These are phyloP conservation scores for Eumerus sabulonum DNA, from an alignment of 2,888 invertebrate genomes.

Conservation along the genomic window DNA sequence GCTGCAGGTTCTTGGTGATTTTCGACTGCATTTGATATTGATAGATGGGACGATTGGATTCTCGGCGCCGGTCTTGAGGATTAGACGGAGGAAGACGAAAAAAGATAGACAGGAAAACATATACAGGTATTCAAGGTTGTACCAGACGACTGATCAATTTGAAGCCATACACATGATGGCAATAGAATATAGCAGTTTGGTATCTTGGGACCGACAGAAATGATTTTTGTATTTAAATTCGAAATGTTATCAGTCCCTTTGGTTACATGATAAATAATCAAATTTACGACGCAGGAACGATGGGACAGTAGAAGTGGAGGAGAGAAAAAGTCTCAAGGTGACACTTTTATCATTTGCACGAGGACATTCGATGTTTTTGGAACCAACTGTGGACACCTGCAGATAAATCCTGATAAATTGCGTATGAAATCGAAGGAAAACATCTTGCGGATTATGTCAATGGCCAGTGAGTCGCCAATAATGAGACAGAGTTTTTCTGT, in stretches of 20 bases:
- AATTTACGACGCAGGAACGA: slow-evolving; percentile 35
- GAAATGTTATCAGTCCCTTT: slow-evolving; percentile 48
- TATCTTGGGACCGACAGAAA: slow-evolving; percentile 24
- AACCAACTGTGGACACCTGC: neutral
- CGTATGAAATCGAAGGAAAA: too few species aligned
- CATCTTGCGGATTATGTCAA: too few species aligned
- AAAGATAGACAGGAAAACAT: slow-evolving; percentile 12
- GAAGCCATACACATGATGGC: slow-evolving; percentile 43
- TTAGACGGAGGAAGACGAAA: slow-evolving; percentile 25
- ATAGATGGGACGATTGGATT: slow-evolving; percentile 57
- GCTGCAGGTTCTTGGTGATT: slow-evolving; percentile 46
- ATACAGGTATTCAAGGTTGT: slow-evolving; percentile 54
- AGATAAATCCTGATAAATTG: neutral
- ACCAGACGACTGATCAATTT: slow-evolving; percentile 44
- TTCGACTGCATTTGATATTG: slow-evolving; percentile 61
- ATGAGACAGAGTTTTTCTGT: too few species aligned
- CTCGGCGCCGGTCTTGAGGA: slow-evolving; percentile 38
- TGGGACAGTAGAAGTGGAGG: neutral
- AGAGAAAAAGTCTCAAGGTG: slow-evolving; percentile 11
- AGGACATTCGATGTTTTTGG: neutral
- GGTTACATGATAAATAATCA: slow-evolving; percentile 52
- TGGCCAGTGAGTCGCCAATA: too few species aligned
- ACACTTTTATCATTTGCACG: slow-evolving; percentile 22
- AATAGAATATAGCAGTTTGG: slow-evolving; percentile 22
- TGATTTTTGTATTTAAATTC: slow-evolving; percentile 52